Percentiles rank a stretch among this genome's conserved stretches.
Conservation (phyloP, 1,140 invertebrate species). For the Ips nitidus region DNA sequence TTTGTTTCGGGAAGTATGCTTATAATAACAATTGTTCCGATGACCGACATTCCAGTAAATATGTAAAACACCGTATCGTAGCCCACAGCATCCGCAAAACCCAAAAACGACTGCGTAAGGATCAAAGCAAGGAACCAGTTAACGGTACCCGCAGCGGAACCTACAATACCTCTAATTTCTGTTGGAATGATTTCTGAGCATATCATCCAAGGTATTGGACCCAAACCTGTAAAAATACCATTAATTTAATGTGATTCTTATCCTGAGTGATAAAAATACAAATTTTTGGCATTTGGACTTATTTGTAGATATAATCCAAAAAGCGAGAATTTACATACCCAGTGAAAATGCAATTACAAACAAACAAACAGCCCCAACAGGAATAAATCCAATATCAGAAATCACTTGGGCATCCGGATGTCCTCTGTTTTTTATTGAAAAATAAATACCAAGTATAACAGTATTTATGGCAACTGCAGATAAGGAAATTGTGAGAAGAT, state of each 20-base stretch:
- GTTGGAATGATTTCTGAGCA: constrained; percentile 74
- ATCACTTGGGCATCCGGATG: constrained; percentile 30
- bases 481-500: constrained; percentile 69
- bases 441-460: constrained; percentile 66
- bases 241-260: not conserved
- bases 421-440: constrained; percentile 58
- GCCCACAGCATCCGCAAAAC: constrained; percentile 55
- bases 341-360: constrained; percentile 76
- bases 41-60: constrained; percentile 63
- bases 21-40: constrained; percentile 66
- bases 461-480: constrained; percentile 63
- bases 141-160: constrained; percentile 70
- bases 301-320: not conserved
- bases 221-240: constrained; percentile 63
- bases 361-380: constrained; percentile 69
- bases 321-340: constrained; percentile 1
- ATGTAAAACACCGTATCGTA: constrained; percentile 60
- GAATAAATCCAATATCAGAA: constrained; percentile 59
- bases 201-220: constrained; percentile 79
- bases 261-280: not conserved
- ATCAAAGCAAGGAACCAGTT: constrained; percentile 82
- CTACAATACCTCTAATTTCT: constrained; percentile 74
- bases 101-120: constrained; percentile 71
- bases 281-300: not conserved
- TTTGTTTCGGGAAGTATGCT: constrained; percentile 78